A percentile compares a stretch with the other conserved stretches of the same genome.
Evolutionary conservation across 2,888 invertebrate genomes (phyloP).

Genomic region (Pimpla rufipes): DNA sequence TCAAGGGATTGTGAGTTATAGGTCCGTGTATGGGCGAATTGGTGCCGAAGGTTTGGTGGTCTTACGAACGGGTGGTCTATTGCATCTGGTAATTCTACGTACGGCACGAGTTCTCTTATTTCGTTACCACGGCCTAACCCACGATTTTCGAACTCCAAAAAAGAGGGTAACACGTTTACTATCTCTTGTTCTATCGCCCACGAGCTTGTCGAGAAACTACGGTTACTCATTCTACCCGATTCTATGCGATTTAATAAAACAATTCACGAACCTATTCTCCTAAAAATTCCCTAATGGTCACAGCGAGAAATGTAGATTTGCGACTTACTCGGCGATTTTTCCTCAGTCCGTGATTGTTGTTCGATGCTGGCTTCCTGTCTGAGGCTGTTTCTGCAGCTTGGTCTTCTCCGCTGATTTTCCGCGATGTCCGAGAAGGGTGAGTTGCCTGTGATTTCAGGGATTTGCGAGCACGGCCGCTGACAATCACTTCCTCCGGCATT

Average conservation of each 20-base stretch:
- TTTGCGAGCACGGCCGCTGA: conserved; percentile 27
- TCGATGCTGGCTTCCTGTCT: not conserved
- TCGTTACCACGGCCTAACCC: not conserved
- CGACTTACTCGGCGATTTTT: not conserved
- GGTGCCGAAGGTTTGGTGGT: not conserved
- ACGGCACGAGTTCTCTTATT: not conserved
- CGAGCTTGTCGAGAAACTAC: conserved; percentile 25
- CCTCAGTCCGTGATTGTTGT: too few relatives aligned
- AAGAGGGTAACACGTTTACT: too few relatives aligned
- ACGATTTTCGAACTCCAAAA: not conserved
- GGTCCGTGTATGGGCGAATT: not conserved
- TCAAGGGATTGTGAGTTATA: not conserved
- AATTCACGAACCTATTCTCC: too few relatives aligned
- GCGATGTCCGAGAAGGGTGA: not conserved
- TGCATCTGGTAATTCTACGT: not conserved
- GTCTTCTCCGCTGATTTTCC: not conserved
- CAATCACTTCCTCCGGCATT: conserved; percentile 19
- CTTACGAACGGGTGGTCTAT: conserved; percentile 19
- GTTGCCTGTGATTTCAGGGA: conserved; percentile 23
- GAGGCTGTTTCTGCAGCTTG: not conserved
- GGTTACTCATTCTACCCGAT: conserved; percentile 4
- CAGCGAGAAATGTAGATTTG: not conserved
- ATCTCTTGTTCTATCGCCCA: conserved; percentile 11
- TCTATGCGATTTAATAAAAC: too few relatives aligned
- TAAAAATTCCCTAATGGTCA: too few relatives aligned